phyloP scores from a whole-genome alignment of 2,888 invertebrate species.

The Hydriomena furcata region DNA sequence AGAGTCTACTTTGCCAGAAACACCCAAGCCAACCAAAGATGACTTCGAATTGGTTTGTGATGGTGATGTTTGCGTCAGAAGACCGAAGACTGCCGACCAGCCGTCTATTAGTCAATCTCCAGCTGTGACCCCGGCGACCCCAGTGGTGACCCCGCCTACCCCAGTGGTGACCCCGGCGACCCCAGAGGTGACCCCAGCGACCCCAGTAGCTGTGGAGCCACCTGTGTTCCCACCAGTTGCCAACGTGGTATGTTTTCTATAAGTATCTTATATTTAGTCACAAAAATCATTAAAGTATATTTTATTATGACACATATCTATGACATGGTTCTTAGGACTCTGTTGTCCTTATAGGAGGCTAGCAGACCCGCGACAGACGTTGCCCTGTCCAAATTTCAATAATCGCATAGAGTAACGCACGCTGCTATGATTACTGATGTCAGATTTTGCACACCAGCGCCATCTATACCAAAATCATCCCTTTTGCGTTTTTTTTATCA shows the following conservation, averaged over 20 bases:
- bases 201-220: background rate
- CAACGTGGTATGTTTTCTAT: background rate
- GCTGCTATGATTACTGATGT: no score
- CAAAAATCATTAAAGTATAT: no score
- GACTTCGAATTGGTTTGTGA: slow-evolving; percentile 77
- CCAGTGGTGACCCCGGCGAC: background rate
- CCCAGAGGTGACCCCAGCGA: background rate
- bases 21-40: slow-evolving; percentile 12
- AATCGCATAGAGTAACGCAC: no score
- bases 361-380: no score
- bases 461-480: no score
- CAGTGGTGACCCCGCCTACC: slow-evolving; percentile 21
- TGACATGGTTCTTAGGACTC: no score
- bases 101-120: slow-evolving; percentile 46
- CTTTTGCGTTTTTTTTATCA: no score
- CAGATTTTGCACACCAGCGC: no score
- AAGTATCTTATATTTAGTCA: background rate
- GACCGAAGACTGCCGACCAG: slow-evolving; percentile 47
- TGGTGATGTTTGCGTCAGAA: slow-evolving; percentile 73
- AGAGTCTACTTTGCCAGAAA: slow-evolving; percentile 22
- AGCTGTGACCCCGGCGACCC: slow-evolving; percentile 23
- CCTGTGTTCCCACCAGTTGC: background rate
- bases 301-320: no score
- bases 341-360: no score
- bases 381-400: no score